phyloP scores from a whole-genome alignment of 2,113 vertebrate genomes.

The Anguilla rostrata region DNA sequence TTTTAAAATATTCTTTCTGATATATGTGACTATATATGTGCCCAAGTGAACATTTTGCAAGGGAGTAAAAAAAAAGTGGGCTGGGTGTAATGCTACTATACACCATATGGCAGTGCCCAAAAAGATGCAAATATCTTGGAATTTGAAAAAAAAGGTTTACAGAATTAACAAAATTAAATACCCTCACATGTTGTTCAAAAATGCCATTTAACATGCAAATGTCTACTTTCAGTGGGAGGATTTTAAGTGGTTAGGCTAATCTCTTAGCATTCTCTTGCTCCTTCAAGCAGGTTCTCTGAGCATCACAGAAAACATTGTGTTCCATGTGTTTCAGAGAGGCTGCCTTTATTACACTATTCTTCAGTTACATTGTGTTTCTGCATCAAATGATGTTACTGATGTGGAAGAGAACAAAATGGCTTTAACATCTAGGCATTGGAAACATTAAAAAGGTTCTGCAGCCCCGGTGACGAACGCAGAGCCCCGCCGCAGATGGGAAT shows the following conservation, averaged over 20 bases:
- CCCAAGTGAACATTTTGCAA: neutral
- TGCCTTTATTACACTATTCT: slow-evolving; percentile 23
- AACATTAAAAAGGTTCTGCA: neutral
- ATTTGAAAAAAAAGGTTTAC: neutral
- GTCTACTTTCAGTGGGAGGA: neutral
- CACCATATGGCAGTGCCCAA: neutral
- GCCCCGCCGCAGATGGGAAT: neutral
- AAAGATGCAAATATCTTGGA: neutral
- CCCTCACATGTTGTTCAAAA: neutral
- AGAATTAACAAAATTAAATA: neutral
- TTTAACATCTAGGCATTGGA: slow-evolving; percentile 22
- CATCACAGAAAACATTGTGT: neutral
- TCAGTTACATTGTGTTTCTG: slow-evolving; percentile 21
- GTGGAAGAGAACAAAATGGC: slow-evolving; percentile 24
- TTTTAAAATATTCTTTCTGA: neutral
- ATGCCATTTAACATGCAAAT: neutral
- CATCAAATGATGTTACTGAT: slow-evolving; percentile 12
- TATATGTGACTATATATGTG: neutral
- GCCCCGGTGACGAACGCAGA: neutral
- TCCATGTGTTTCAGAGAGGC: slow-evolving; percentile 16
- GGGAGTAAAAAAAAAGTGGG: neutral
- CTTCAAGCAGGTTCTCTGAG: neutral
- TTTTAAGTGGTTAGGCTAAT: neutral
- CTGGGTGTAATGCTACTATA: neutral
- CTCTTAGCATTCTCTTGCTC: neutral